Evolutionary conservation across 1,140 invertebrate genomes (phyloP), one percentile per base, ranked within the genome.

Genomic region (Telenomus remus): DNA sequence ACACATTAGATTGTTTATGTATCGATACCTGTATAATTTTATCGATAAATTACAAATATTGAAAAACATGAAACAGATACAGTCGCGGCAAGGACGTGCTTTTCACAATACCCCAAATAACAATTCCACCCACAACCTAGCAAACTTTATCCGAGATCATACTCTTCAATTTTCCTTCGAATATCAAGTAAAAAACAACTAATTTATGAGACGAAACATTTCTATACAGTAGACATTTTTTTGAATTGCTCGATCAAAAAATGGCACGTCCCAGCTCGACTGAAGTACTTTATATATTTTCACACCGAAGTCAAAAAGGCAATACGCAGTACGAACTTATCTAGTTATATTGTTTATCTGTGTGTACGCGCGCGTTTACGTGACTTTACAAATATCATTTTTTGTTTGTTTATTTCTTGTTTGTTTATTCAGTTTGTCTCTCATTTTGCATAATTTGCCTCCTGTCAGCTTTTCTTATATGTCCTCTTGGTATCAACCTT

Each of bases 41-140:
- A 88, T 86, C 84, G 85, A 87, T 87, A 86, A 88, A 86, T 87
- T 87, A 87, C 85, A 87, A 87, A 87, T 87, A 87, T 87, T 87
- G 85, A 87, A 87, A 88, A 88, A 88, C 86, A 87, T 87, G 85
- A 87, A 87, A 88, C 86, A 87, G 85, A 87, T 80, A 86, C 80
- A 86, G 83, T 79, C 81, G 79, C 54, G 42, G 68, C 76, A 80
- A 76, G 71, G 79, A 82, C 80, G 65, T 77, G 77, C 72, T 78
- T 78, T 83, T 75, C 78, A 79, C 51, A 66, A 79, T 34, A 44
- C 27, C 15, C 0, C 27, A 7, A 8, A 43, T 39, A 47, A 11
- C 10, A 39, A 19, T 0, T n/a, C 59, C 48, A 33, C 10, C 12
- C 15, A 5, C 11, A 65, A 49, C 48, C 13, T 11, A 56, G 56